These are phyloP conservation scores for Sisyra nigra DNA, from an alignment of 2,888 invertebrate genomes.

Conservation along the genomic window DNA sequence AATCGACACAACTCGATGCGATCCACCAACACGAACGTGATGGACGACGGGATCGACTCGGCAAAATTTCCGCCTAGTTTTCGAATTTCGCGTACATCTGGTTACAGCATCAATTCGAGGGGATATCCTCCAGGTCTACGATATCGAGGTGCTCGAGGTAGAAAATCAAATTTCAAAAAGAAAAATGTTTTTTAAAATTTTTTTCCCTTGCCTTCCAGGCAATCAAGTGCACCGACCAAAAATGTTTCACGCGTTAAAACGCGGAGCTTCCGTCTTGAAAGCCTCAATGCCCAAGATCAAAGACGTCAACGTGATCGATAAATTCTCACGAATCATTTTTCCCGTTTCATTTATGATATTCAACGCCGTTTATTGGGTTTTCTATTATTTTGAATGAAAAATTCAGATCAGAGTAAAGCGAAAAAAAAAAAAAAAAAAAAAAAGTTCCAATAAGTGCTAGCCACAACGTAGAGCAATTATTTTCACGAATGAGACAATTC, in stretches of 20 bases:
- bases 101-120: conserved; percentile 37
- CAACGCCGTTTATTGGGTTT: conserved; percentile 91
- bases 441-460: no score
- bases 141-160: conserved; percentile 34
- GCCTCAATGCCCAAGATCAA: conserved; percentile 91
- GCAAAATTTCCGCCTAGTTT: conserved; percentile 58
- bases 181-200: not conserved
- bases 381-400: conserved; percentile 60
- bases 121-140: conserved; percentile 40
- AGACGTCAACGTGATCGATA: conserved; percentile 96
- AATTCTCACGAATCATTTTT: conserved; percentile 89
- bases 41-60: conserved; percentile 33
- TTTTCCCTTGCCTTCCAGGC: conserved; percentile 25
- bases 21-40: conserved; percentile 18
- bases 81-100: conserved; percentile 48
- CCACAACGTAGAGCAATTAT: no score
- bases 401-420: not conserved
- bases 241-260: conserved; percentile 65
- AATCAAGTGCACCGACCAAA: conserved; percentile 43
- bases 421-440: no score
- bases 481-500: no score
- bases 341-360: conserved; percentile 91
- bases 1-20: conserved; percentile 45
- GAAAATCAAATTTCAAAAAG: conserved; percentile 5
- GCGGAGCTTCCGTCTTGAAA: conserved; percentile 71